Base-by-base conservation (phyloP, 2,888 invertebrate species). In the Melinaea menophilus region DNA sequence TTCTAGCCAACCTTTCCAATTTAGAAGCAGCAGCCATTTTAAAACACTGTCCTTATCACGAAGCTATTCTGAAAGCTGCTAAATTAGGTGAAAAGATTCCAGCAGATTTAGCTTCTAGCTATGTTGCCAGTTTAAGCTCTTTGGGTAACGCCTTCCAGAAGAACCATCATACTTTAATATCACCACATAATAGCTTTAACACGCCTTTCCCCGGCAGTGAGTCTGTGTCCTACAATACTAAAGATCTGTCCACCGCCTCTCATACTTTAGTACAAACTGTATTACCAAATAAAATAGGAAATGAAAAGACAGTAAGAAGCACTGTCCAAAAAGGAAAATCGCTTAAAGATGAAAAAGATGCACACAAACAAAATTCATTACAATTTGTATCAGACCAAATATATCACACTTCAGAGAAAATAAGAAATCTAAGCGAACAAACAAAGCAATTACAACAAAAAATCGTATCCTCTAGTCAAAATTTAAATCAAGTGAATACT, bases 21-120 rank as follows among this genome's bases (percentile, higher is more conserved):
- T 72, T 85, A 54, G 90, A 90, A 22, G 90, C 88, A 0, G 90
- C 90, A 2, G 91, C 90, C 0, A 91, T 91, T 55, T 67, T 91
- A 7, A 91, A 91, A 64, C 91, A 91, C 69, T 91, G 91, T 62
- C 91, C 91, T 0, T 91, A 91, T 55, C 91, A 91, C 48, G 91
- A 91, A 71, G 91, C 90, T 33, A 88, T 91, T n/a, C 72, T 91
- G 0, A 85, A 79, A 73, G 91, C 91, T 0, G 91, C 91, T 0
- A 79, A 81, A 58, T 72, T 70, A 0, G 91, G 91, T 0, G 86
- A 86, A 33, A 85, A 79, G 61, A 87, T 90, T 2, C 92, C 93
- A 0, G 81, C 88, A 7, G 90, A 89, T 3, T 65, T 91, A 11
- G 92, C 90, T 1, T 88, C 91, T 0, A 91, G 86, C 61, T 93